A percentile compares a stretch with the other conserved stretches of the same genome.
These are phyloP conservation scores for Microctenopoma lineatum DNA, from an alignment of 2,797 vertebrate genomes.

Conservation along the genomic window DNA sequence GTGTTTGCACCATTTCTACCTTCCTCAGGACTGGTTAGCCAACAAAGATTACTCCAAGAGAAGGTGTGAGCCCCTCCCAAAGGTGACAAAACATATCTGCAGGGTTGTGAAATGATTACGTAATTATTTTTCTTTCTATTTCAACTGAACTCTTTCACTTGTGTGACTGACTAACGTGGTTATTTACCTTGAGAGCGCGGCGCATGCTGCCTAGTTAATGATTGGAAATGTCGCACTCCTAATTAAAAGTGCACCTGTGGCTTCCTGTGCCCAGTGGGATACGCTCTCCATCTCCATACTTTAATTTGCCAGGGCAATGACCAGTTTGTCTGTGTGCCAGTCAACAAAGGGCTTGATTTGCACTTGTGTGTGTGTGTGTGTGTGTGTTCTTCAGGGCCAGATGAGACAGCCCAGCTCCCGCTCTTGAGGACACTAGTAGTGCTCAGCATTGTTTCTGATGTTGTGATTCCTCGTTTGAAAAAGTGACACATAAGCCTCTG, in stretches of 20 bases:
- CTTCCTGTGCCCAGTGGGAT: constrained; percentile 49
- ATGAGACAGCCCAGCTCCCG: constrained; percentile 16
- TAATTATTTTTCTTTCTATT: not conserved
- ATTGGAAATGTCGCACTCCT: constrained; percentile 61
- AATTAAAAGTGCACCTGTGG: constrained; percentile 77
- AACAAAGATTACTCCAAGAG: too few species aligned
- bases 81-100: not conserved
- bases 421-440: constrained; percentile 10
- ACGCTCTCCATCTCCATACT: constrained; percentile 48
- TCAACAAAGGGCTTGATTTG: constrained; percentile 52
- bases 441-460: constrained; percentile 24
- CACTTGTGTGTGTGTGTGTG: constrained; percentile 24
- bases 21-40: too few species aligned
- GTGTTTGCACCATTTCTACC: too few species aligned
- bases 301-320: constrained; percentile 56
- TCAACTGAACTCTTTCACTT: not conserved
- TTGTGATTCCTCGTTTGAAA: constrained; percentile 29
- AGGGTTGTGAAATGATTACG: not conserved
- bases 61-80: too few species aligned
- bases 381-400: not conserved
- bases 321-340: constrained; percentile 55
- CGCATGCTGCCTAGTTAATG: constrained; percentile 56
- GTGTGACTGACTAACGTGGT: constrained; percentile 33
- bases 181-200: constrained; percentile 53
- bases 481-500: constrained; percentile 48